phyloP scores from a whole-genome alignment of 2,888 invertebrate species.

The Aleiodes testaceus region DNA sequence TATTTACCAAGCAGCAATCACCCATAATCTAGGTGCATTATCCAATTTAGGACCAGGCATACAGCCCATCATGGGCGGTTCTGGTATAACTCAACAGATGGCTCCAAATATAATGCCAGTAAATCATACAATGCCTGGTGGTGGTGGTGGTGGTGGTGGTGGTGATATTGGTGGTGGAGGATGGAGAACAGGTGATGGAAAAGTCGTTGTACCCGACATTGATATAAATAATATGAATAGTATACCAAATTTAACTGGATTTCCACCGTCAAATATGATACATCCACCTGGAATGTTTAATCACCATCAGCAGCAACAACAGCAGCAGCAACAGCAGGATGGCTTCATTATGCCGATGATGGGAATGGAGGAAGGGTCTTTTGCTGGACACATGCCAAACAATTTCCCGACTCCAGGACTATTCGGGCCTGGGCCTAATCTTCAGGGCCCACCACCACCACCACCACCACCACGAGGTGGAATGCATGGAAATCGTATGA shows the following conservation, averaged over 20 bases:
- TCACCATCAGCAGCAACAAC: slow-evolving; percentile 51
- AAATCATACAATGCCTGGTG: slow-evolving; percentile 71
- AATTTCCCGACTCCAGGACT: slow-evolving; percentile 64
- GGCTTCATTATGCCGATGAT: slow-evolving; percentile 61
- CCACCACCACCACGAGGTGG: slow-evolving; percentile 57
- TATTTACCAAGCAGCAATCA: slow-evolving; percentile 57
- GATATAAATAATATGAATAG: slow-evolving; percentile 64
- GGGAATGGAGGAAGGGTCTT: slow-evolving; percentile 65
- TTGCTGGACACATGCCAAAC: slow-evolving; percentile 58
- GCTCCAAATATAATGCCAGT: slow-evolving; percentile 60
- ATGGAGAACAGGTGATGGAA: slow-evolving; percentile 75
- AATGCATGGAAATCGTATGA: slow-evolving; percentile 62
- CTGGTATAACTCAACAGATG: slow-evolving; percentile 54
- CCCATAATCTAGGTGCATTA: not conserved
- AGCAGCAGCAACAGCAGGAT: slow-evolving; percentile 49
- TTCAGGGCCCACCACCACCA: slow-evolving; percentile 63
- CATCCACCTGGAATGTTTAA: slow-evolving; percentile 68
- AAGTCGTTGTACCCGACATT: slow-evolving; percentile 70
- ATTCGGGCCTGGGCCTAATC: slow-evolving; percentile 60
- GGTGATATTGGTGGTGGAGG: slow-evolving; percentile 73
- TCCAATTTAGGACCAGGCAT: slow-evolving; percentile 60
- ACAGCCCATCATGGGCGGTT: slow-evolving; percentile 47
- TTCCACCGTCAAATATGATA: slow-evolving; percentile 73
- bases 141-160: slow-evolving; percentile 72
- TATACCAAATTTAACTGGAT: slow-evolving; percentile 58